A percentile compares a stretch with the other conserved stretches of the same genome.
phyloP scores from a whole-genome alignment of 2,797 vertebrate species.

The Echeneis naucrates region DNA sequence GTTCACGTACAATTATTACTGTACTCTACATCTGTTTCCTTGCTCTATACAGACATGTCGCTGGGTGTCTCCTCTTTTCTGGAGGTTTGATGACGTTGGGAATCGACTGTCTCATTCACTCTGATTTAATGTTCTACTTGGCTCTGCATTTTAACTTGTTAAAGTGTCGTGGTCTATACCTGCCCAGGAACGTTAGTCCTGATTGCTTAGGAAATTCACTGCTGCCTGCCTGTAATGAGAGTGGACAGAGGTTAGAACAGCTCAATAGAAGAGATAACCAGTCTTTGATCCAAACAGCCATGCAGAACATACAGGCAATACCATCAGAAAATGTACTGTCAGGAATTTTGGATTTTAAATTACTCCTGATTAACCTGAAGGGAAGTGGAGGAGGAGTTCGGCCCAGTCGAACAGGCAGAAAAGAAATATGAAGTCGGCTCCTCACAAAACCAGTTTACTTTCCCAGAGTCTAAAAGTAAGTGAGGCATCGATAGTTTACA shows the following conservation, averaged over 20 bases:
- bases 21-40: slow-evolving; percentile 7
- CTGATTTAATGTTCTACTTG: slow-evolving; percentile 80
- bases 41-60: slow-evolving; percentile 24
- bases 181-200: slow-evolving; percentile 82
- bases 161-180: slow-evolving; percentile 85
- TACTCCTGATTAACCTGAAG: slow-evolving; percentile 89
- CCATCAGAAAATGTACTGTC: slow-evolving; percentile 89
- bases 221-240: slow-evolving; percentile 89
- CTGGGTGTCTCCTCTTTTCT: slow-evolving; percentile 21
- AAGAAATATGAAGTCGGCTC: slow-evolving; percentile 43
- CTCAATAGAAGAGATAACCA: slow-evolving; percentile 94
- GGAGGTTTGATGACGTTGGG: slow-evolving; percentile 35
- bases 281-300: slow-evolving; percentile 93
- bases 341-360: slow-evolving; percentile 92
- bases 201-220: slow-evolving; percentile 91
- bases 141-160: slow-evolving; percentile 85
- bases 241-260: slow-evolving; percentile 96
- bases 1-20: background rate
- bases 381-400: slow-evolving; percentile 75
- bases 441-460: slow-evolving; percentile 43
- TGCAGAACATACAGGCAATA: slow-evolving; percentile 88
- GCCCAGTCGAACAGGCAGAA: slow-evolving; percentile 53
- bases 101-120: slow-evolving; percentile 55
- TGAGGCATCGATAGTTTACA: slow-evolving; percentile 11
- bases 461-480: slow-evolving; percentile 26